Base-by-base conservation (phyloP, 1,140 invertebrate genomes). In the Drosophila santomea region DNA sequence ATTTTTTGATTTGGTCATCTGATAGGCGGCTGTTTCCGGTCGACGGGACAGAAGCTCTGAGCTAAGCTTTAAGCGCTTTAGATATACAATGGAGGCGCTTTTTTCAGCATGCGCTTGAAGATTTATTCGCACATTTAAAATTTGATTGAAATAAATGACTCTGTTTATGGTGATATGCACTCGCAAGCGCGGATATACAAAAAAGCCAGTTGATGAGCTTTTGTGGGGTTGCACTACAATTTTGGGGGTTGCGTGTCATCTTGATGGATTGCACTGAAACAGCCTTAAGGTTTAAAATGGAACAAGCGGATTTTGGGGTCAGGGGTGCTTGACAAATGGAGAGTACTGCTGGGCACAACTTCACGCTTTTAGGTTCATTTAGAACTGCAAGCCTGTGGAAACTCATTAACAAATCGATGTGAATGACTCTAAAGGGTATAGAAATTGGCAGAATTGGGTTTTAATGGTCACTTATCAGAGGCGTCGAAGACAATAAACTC, bases 101-200 rank as follows among this genome's bases (percentile, higher is more conserved):
- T 45, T 56, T 51, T 74, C n/a, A n/a, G 10, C 11, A 7, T 28
- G 17, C 35, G 58, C 28, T 50, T 11, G 44, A 68, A 61, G 83
- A 86, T 88, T 88, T 86, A 82, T 88, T 76, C 68, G 48, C 66
- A 67, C 61, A 67, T 80, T 78, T 85, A 80, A 83, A 88, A 90
- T 68, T 84, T 89, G 86, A 89, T 89, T 80, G 77, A 84, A 89
- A 89, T 89, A 74, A 80, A 89, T 89, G 55, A 78, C 52, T 62
- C 23, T 80, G 63, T 45, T 73, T 84, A 63, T 79, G 80, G 57
- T 52, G 74, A 78, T 74, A 62, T 78, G 73, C 62, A 72, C 58
- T 60, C 54, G 51, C 55, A 50, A 23, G 52, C 25, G 28, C 3
- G 47, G 25, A 32, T 54, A 36, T 39, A 39, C 38, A 14, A 5